A percentile compares a stretch with the other conserved stretches of the same genome.
These are phyloP conservation scores for Tachysurus vachellii DNA, from an alignment of 2,113 vertebrate genomes.

Conservation along the genomic window DNA sequence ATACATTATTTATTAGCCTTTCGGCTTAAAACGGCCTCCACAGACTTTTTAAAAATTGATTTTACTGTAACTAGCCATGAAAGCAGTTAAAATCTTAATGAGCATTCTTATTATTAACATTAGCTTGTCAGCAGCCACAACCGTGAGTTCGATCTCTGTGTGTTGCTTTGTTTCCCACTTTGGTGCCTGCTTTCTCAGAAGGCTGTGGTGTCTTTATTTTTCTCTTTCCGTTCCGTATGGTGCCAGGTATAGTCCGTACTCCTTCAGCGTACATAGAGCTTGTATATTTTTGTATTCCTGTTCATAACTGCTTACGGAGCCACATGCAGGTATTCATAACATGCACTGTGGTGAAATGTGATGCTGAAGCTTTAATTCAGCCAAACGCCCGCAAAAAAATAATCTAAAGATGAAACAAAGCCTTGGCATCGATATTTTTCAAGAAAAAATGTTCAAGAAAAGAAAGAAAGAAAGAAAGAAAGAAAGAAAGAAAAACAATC, in stretches of 20 bases:
- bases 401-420: conserved; percentile 40
- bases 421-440: conserved; percentile 27
- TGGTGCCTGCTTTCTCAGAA: not conserved
- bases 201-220: not conserved
- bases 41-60: not conserved
- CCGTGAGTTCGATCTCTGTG: not conserved
- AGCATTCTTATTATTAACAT: not conserved
- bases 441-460: not conserved
- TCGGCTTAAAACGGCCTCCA: not conserved
- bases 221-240: not conserved
- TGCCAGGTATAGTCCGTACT: conserved; percentile 17
- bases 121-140: not conserved
- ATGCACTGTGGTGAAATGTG: conserved; percentile 59
- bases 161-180: not conserved
- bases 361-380: conserved; percentile 53
- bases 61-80: not conserved
- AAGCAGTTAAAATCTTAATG: not conserved
- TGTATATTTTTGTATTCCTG: conserved; percentile 69
- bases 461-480: not conserved
- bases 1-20: conserved; percentile 24
- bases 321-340: conserved; percentile 61
- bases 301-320: conserved; percentile 53
- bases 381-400: conserved; percentile 39
- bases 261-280: conserved; percentile 57
- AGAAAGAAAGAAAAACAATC: not conserved